Base-by-base conservation (phyloP, 1,140 invertebrate species). In the Magallana gigas region DNA sequence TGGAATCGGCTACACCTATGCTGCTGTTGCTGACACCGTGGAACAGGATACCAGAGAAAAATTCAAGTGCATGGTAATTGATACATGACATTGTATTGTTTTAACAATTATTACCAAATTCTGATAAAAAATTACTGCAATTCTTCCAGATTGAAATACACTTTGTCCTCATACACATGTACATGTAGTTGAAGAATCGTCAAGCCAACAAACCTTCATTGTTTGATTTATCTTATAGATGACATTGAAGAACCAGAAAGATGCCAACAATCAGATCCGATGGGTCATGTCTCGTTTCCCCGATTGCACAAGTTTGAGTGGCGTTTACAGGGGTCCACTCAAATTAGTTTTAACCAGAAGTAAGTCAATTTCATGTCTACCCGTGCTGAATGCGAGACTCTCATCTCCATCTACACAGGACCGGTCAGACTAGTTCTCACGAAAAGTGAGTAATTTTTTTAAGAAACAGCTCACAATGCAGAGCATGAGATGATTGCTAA, bases 281-380 rank as follows among this genome's bases (percentile, higher is more conserved):
- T 94, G 93, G 92, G 91, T 91, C 9, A 94, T 94, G 93, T 94
- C 93, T 59, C 84, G 93, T n/a, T 94, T 92, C 89, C 92, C 94
- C 18, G 91, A 93, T 16, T 95, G 94, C 83, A 88, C 88, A 8
- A 91, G 81, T 2, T 89, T 95, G 9, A 93, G 98, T 95, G 98
- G 98, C 18, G 97, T 98, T 0, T 98, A 99, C 95, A 97, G 98
- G 86, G 95, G 98, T 91, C 98, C 98, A 0, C 97, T 98, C 92
- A 96, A 98, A 95, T 96, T 99, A 59, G 96, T 97, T 86, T 95
- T 99, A 56, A 98, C 96, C 12, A 98, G 98, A 89, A 97, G 98
- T 91, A 96, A 92, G 93, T 91, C 60, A 16, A 36, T 76, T 14
- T 11, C 23, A 23, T 23, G 23, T 23, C 23, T 23, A 23, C 23